Evolutionary conservation across 2,113 vertebrate genomes (phyloP).

Genomic region (Alexandromys fortis): DNA sequence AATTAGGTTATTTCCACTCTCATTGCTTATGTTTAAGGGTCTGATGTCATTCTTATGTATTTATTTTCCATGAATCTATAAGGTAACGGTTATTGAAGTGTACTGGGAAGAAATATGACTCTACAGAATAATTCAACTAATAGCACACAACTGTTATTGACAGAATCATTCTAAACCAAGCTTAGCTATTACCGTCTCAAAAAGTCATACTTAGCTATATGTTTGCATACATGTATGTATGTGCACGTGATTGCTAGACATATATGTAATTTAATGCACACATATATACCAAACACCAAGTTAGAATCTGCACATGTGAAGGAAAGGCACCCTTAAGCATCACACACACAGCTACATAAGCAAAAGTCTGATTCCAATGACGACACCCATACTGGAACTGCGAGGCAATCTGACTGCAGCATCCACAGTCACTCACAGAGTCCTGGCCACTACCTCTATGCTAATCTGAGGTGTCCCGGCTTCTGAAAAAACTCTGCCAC

Average conservation of each 20-base stretch:
- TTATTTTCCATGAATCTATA: not conserved
- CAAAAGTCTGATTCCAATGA: not conserved
- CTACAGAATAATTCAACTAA: not conserved
- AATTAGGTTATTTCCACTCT: not conserved
- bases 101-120: not conserved
- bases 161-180: not conserved
- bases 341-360: not conserved
- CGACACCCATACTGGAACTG: not conserved
- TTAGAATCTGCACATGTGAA: not conserved
- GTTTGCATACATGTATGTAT: not conserved
- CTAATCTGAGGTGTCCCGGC: not conserved
- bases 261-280: not conserved
- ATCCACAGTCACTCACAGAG: not conserved
- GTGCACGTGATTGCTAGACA: too few species aligned
- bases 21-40: not conserved
- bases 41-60: not conserved
- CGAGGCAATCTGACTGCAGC: not conserved
- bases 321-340: not conserved
- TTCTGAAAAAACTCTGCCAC: not conserved
- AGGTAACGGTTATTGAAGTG: not conserved
- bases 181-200: not conserved
- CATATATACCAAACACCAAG: not conserved
- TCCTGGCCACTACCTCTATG: not conserved
- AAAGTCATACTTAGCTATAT: not conserved
- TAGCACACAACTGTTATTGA: not conserved